Conservation (phyloP, 2,113 vertebrate genomes). For the Pomatorhinus ruficollis region DNA sequence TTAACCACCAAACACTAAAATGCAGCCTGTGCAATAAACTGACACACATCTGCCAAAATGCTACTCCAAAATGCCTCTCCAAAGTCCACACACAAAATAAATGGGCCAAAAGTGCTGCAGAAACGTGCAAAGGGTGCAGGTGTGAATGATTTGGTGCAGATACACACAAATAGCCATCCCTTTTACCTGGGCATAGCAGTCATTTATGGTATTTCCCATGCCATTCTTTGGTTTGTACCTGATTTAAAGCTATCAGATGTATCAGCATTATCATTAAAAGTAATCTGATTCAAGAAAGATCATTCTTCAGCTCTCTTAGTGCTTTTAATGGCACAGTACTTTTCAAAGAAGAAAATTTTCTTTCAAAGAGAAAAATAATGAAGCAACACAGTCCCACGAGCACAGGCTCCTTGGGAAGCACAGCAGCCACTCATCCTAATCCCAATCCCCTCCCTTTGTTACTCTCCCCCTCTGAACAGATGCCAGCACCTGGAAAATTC, state of each 20-base stretch:
- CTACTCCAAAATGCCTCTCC: not conserved
- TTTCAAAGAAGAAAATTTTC: not conserved
- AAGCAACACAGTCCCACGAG: not conserved
- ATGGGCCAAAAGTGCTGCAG: not conserved
- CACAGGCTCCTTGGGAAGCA: not conserved
- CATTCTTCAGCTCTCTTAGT: not conserved
- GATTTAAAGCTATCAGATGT: not conserved
- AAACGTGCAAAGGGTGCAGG: not conserved
- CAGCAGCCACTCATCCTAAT: not conserved
- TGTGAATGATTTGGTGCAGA: not conserved
- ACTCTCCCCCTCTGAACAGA: not conserved
- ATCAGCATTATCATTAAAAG: not conserved
- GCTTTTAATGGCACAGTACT: not conserved
- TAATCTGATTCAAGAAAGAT: not conserved
- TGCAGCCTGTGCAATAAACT: not conserved
- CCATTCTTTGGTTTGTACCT: not conserved
- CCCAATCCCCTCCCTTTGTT: not conserved
- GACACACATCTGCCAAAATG: not conserved
- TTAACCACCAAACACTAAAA: not conserved
- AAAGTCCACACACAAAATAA: not conserved
- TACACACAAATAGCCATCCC: not conserved
- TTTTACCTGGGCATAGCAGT: not conserved
- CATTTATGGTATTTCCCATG: not conserved
- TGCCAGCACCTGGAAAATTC: not conserved
- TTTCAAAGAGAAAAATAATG: not conserved